These are phyloP conservation scores for Masnerella sp. DNA, from an alignment of 2,888 invertebrate species.

Conservation along the genomic window DNA sequence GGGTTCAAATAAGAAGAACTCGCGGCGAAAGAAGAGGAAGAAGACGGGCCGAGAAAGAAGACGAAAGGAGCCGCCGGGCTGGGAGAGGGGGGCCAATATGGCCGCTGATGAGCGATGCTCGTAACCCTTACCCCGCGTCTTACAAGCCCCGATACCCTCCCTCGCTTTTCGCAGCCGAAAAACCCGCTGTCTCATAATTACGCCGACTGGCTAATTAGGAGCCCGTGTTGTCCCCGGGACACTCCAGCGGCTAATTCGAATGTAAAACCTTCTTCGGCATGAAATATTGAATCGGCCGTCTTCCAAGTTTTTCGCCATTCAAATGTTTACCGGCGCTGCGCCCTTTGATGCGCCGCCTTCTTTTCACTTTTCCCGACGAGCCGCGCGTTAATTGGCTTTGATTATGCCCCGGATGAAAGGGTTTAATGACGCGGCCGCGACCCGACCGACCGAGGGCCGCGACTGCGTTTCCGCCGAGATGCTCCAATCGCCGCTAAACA, in stretches of 20 bases:
- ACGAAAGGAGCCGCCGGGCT: conserved; percentile 67
- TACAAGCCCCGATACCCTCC: conserved; percentile 37
- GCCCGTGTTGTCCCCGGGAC: conserved; percentile 46
- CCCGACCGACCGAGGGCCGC: not conserved
- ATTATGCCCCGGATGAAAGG: conserved; percentile 39
- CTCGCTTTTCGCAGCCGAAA: conserved; percentile 27
- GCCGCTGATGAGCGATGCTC: conserved; percentile 77
- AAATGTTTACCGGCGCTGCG: conserved; percentile 42
- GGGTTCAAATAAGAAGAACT: conserved; percentile 73
- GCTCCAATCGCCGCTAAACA: no score
- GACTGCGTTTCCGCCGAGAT: conserved; percentile 19
- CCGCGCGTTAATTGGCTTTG: conserved; percentile 48
- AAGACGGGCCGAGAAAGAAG: conserved; percentile 54
- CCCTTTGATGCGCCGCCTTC: conserved; percentile 29
- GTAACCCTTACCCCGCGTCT: conserved; percentile 71
- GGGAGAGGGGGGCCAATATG: conserved; percentile 73
- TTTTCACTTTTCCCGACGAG: conserved; percentile 21
- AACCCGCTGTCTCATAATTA: conserved; percentile 45
- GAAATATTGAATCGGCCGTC: conserved; percentile 53
- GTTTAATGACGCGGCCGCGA: not conserved
- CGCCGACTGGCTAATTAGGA: conserved; percentile 49
- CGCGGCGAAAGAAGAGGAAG: conserved; percentile 47
- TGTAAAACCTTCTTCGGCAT: conserved; percentile 42
- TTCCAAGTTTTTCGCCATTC: conserved; percentile 53
- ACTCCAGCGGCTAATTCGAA: conserved; percentile 48